Evolutionary conservation across 2,113 vertebrate species (phyloP).

Genomic region (Synodontis membranacea): DNA sequence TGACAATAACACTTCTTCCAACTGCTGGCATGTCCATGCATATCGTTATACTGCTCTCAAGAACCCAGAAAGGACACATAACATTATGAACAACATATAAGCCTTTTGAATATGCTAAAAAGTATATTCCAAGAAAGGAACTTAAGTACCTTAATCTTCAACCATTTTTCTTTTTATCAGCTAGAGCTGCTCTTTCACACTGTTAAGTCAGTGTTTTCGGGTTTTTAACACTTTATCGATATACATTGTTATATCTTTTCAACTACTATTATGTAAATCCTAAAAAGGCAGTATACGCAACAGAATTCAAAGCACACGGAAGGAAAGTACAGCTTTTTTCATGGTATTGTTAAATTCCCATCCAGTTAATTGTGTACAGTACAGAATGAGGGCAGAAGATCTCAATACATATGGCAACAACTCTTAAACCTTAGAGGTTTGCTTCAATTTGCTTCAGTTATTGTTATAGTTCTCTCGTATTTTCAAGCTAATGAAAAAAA

Average conservation of each 20-base stretch:
- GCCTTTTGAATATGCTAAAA: not conserved
- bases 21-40: not conserved
- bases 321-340: not conserved
- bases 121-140: not conserved
- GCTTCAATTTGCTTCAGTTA: not conserved
- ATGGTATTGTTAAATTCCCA: conserved; percentile 30
- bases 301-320: conserved; percentile 6
- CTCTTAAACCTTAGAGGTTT: conserved; percentile 6
- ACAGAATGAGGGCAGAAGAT: not conserved
- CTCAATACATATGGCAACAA: conserved; percentile 4
- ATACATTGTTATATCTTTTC: not conserved
- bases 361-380: not conserved
- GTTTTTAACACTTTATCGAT: not conserved
- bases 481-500: not conserved
- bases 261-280: not conserved
- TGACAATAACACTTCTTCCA: not conserved
- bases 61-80: not conserved
- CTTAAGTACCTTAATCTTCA: not conserved
- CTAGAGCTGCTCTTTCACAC: not conserved
- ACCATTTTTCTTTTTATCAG: not conserved
- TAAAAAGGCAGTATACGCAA: conserved; percentile 14
- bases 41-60: not conserved
- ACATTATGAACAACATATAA: not conserved
- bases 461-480: not conserved
- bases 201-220: not conserved